A percentile compares a stretch with the other conserved stretches of the same genome.
Evolutionary conservation across 2,888 invertebrate genomes (phyloP).

Genomic region (Ornithoptera priamus): DNA sequence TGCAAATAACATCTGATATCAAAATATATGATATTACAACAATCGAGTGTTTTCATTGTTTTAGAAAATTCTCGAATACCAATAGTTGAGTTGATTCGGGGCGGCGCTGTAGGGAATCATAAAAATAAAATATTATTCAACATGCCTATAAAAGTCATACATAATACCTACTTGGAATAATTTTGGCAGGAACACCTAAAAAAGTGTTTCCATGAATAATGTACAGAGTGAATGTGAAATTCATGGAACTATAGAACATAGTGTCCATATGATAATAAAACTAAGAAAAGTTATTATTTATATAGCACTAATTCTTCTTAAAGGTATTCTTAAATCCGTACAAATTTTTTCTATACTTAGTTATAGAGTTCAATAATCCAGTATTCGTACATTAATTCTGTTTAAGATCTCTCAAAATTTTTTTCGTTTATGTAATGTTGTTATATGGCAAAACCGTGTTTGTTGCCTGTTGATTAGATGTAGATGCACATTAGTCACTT

Average conservation of each 20-base stretch:
- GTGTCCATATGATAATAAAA: conserved; percentile 2
- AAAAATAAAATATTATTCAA: conserved; percentile 75
- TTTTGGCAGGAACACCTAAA: conserved; percentile 62
- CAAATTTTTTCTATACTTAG: no score
- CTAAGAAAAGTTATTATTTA: not conserved
- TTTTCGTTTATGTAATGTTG: not conserved
- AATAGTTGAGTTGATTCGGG: conserved; percentile 37
- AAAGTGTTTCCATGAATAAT: conserved; percentile 64
- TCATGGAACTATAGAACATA: conserved; percentile 44
- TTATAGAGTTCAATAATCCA: no score
- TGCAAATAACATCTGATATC: not conserved
- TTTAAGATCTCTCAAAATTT: not conserved
- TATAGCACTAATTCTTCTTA: no score
- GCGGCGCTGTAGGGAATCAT: conserved; percentile 54
- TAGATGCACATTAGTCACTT: not conserved
- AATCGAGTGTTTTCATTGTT: not conserved
- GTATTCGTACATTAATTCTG: not conserved
- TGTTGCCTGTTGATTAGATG: not conserved
- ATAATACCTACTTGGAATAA: conserved; percentile 71
- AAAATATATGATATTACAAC: not conserved
- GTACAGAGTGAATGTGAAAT: conserved; percentile 49
- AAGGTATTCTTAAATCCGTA: not conserved
- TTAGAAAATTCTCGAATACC: conserved; percentile 26
- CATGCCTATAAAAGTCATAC: conserved; percentile 65
- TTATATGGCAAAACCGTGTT: not conserved